A percentile compares a stretch with the other conserved stretches of the same genome.
Conservation (phyloP, 2,797 vertebrate genomes). For the Distichodus sexfasciatus region DNA sequence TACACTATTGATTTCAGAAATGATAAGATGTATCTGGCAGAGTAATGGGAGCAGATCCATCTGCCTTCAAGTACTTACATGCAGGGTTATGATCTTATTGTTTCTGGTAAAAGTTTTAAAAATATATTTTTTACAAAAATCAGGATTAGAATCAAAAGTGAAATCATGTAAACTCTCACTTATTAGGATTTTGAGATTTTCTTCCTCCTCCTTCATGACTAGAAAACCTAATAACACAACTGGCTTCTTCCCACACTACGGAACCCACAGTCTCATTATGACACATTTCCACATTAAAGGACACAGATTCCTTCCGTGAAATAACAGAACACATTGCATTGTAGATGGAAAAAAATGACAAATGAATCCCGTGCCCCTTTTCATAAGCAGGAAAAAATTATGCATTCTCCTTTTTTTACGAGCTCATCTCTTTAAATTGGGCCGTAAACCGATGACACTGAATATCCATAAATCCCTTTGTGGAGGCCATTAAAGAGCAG, state of each 20-base stretch:
- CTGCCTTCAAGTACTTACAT: background rate
- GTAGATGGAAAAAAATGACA: slow-evolving; percentile 20
- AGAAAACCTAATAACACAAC: too few relatives aligned
- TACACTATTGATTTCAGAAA: background rate
- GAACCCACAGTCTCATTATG: too few relatives aligned
- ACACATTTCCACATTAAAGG: background rate
- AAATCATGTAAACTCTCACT: too few relatives aligned
- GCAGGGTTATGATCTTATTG: background rate
- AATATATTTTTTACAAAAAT: background rate
- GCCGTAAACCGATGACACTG: background rate
- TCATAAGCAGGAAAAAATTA: background rate
- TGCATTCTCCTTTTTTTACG: background rate
- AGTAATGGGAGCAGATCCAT: background rate
- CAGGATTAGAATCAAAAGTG: background rate
- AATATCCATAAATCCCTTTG: slow-evolving; percentile 1
- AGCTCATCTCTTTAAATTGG: slow-evolving; percentile 14
- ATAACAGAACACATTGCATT: slow-evolving; percentile 1
- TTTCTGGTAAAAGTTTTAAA: background rate
- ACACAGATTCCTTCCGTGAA: background rate
- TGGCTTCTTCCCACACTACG: background rate
- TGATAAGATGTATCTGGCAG: background rate
- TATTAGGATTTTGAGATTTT: too few relatives aligned
- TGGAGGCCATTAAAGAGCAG: slow-evolving; percentile 16
- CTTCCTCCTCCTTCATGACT: too few relatives aligned
- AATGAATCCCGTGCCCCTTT: slow-evolving; percentile 3